Evolutionary conservation across 2,797 vertebrate genomes (phyloP).

Genomic region (Tympanoctomys barrerae): DNA sequence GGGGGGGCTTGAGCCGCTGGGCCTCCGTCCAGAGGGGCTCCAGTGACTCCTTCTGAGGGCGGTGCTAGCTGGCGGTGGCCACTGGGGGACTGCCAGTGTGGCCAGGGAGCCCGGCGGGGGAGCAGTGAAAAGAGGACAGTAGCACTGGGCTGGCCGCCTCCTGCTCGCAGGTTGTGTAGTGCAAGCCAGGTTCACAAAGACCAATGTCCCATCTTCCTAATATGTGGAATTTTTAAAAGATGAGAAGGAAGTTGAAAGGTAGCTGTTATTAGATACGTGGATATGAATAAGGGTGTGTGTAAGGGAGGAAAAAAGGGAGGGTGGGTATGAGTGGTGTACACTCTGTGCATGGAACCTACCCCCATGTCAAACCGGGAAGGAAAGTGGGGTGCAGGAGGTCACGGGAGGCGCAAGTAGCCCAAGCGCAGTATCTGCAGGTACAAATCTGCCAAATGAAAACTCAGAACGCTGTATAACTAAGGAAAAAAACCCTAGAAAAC

Average conservation of each 20-base stretch:
- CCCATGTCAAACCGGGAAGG: neutral
- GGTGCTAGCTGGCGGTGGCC: neutral
- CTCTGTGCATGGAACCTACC: neutral
- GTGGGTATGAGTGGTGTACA: too few relatives aligned
- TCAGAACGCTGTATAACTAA: neutral
- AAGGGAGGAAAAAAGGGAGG: neutral
- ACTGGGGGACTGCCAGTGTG: neutral
- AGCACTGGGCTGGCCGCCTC: neutral
- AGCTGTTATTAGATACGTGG: neutral
- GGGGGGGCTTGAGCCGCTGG: too few relatives aligned
- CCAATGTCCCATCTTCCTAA: neutral
- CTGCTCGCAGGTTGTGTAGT: neutral
- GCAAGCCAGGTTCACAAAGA: too few relatives aligned
- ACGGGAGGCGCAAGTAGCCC: neutral
- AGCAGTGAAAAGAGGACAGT: neutral
- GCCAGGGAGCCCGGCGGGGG: neutral
- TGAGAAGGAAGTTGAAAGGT: neutral
- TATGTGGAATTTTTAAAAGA: neutral
- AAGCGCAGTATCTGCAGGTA: neutral
- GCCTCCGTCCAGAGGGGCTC: neutral
- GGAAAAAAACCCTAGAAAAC: neutral
- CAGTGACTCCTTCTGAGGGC: neutral
- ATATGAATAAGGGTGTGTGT: neutral
- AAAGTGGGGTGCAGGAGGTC: neutral
- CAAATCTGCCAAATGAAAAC: neutral